Base-by-base conservation (phyloP, 2,113 vertebrate species). In the Prunella fulvescens region DNA sequence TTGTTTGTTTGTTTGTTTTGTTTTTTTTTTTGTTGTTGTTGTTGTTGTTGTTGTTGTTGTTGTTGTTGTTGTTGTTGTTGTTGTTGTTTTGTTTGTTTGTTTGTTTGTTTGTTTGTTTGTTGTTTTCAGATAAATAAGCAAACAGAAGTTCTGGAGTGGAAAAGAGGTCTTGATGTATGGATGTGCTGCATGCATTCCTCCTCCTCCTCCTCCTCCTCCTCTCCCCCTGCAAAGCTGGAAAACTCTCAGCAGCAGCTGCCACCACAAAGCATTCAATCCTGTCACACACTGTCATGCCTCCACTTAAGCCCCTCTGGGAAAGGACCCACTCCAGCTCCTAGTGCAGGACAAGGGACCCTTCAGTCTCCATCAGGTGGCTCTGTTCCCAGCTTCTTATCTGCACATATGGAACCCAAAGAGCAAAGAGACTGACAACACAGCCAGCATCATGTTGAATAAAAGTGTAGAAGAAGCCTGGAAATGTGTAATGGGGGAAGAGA, bases 261-360 rank as follows among this genome's bases (percentile, higher is more conserved):
- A 66, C 47, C 23, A 14, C 2, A 2, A 62, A 57, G 12, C 3
- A 0, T 25, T 62, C 5, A 39, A 5, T 39, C 15, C 23, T 24
- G 6, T 26, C 37, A 15, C 28, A 18, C 5, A 7, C 2, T 72
- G 24, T 3, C 10, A 14, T 26, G 13, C 15, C 14, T 47, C 17
- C 58, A 9, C 8, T 11, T 11, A 4, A 53, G 8, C 18, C 25
- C 37, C 31, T 14, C 24, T 10, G 16, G 60, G 42, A 84, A 45
- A 70, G 12, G 31, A n/a, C 5, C 15, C 3, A 0, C 3, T 53
- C 28, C 20, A 26, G 4, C n/a, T 39, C 25, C 56, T 3, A 3
- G 16, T 15, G 24, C 33, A 74, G 56, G 16, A 60, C 12, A 80
- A 39, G 25, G 11, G 3, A 76, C 22, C 26, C 54, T 58, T 61